phyloP scores from a whole-genome alignment of 2,888 invertebrate genomes.

The Microctonus hyperodae region DNA sequence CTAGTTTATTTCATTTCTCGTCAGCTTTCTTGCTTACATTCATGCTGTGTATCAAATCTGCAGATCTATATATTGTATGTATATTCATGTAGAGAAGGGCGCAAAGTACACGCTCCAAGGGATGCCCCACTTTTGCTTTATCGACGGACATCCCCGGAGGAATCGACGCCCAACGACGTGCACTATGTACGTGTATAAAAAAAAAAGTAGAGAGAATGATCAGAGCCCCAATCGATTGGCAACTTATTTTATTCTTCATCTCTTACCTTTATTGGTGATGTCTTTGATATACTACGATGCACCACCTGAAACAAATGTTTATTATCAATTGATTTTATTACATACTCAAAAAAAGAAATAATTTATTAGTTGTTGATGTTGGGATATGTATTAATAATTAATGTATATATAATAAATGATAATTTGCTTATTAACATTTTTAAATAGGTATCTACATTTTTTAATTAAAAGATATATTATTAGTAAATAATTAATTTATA shows the following conservation, averaged over 20 bases:
- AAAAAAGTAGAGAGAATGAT: not conserved
- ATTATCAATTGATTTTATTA: not conserved
- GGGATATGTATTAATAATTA: too few relatives aligned
- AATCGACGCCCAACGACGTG: not conserved
- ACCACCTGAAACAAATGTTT: slow-evolving; percentile 42
- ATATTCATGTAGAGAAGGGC: not conserved
- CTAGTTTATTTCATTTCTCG: not conserved
- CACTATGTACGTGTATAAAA: not conserved
- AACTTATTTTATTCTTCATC: not conserved
- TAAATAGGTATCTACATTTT: too few relatives aligned
- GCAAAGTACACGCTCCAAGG: slow-evolving; percentile 3
- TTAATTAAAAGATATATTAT: too few relatives aligned
- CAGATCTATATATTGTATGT: not conserved
- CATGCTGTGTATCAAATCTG: not conserved
- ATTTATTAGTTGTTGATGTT: too few relatives aligned
- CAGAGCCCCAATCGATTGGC: slow-evolving; percentile 13
- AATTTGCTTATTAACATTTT: too few relatives aligned
- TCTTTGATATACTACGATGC: slow-evolving; percentile 39
- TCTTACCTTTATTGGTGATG: slow-evolving; percentile 44
- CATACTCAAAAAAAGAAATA: too few relatives aligned
- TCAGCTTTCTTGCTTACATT: slow-evolving; percentile 9
- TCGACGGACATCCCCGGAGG: slow-evolving; percentile 16
- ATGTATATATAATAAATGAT: too few relatives aligned
- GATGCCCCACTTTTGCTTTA: slow-evolving; percentile 21
- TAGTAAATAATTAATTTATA: not conserved